Percentiles rank a stretch among this genome's conserved stretches.
Evolutionary conservation across 2,888 invertebrate genomes (phyloP).

Genomic region (Dione vanillae): DNA sequence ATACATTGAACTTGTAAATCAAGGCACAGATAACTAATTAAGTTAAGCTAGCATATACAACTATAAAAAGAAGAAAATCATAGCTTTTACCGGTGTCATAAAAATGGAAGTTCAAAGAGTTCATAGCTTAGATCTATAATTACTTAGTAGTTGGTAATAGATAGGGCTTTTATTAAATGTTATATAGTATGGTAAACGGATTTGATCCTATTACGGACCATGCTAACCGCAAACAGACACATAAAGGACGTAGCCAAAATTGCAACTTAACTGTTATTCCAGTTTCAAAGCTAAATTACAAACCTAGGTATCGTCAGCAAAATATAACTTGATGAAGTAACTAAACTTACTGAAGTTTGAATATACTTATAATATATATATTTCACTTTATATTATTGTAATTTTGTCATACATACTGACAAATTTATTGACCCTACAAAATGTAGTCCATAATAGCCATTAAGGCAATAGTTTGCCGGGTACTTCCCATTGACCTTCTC

Average conservation of each 20-base stretch:
- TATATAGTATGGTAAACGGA: background rate
- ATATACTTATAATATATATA: background rate
- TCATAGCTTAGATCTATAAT: too few relatives aligned
- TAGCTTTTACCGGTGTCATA: too few relatives aligned
- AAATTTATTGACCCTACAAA: too few relatives aligned
- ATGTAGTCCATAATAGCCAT: too few relatives aligned
- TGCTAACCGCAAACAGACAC: background rate
- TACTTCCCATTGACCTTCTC: too few relatives aligned
- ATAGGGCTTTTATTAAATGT: background rate
- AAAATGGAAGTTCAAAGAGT: too few relatives aligned
- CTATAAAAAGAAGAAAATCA: too few relatives aligned
- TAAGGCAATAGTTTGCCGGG: too few relatives aligned
- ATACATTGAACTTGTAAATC: too few relatives aligned
- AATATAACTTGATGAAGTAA: background rate
- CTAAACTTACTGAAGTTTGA: background rate
- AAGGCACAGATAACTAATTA: too few relatives aligned
- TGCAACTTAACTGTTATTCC: background rate
- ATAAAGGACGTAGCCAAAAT: constrained; percentile 13
- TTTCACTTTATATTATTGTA: too few relatives aligned
- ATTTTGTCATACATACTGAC: too few relatives aligned
- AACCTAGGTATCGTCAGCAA: background rate
- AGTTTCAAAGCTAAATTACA: background rate
- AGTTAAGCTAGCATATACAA: background rate
- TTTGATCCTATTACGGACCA: constrained; percentile 14
- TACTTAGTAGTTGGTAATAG: background rate